Evolutionary conservation across 2,888 invertebrate species (phyloP).

Genomic region (Apamea monoglypha): DNA sequence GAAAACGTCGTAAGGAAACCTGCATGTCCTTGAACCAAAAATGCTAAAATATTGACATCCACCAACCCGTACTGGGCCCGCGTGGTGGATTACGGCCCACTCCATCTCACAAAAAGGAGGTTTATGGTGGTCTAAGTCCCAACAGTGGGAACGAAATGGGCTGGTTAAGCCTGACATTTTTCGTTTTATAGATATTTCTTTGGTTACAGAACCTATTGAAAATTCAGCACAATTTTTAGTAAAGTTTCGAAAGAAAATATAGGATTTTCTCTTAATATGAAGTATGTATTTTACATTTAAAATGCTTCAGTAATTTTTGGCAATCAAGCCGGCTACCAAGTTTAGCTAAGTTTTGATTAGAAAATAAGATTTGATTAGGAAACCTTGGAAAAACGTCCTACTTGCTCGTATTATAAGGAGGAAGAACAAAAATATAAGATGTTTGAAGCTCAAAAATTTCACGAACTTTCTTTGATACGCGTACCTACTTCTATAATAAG

Average conservation of each 20-base stretch:
- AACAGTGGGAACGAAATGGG: background rate
- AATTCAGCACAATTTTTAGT: background rate
- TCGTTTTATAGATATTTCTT: background rate
- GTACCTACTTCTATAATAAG: background rate
- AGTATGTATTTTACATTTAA: slow-evolving; percentile 13
- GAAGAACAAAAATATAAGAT: background rate
- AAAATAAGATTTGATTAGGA: slow-evolving; percentile 41
- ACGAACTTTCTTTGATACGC: background rate
- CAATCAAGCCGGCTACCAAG: slow-evolving; percentile 17
- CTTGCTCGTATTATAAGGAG: background rate
- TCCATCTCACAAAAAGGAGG: background rate
- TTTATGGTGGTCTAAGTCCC: background rate
- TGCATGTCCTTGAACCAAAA: background rate
- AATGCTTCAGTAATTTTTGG: slow-evolving; percentile 13
- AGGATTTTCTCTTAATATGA: background rate
- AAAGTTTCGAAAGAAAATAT: slow-evolving; percentile 7
- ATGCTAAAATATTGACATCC: background rate
- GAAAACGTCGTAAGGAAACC: background rate
- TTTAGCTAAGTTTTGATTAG: slow-evolving; percentile 37
- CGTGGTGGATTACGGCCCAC: background rate
- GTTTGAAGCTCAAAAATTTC: background rate
- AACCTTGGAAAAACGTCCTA: slow-evolving; percentile 16
- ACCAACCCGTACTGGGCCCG: background rate
- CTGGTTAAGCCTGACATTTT: background rate
- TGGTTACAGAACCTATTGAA: background rate